These are phyloP conservation scores for Chrysodeixis includens DNA, from an alignment of 2,888 invertebrate genomes.

Conservation along the genomic window DNA sequence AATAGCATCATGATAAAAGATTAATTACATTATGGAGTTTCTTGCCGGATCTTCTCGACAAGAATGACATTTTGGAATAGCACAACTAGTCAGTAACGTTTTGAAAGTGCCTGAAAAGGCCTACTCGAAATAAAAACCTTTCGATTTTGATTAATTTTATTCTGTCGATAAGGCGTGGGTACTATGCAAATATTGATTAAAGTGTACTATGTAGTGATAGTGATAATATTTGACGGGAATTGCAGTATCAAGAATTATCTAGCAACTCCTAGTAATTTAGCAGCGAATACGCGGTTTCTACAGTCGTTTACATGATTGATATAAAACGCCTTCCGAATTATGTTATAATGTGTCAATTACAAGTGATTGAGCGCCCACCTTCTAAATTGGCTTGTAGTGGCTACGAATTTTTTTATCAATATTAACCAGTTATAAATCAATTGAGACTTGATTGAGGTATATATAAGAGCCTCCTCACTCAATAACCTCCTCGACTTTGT, in stretches of 20 bases:
- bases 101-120: no score
- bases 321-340: slow-evolving; percentile 34
- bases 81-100: no score
- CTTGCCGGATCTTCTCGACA: no score
- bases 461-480: background rate
- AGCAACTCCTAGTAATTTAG: background rate
- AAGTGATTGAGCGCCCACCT: slow-evolving; percentile 38
- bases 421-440: slow-evolving; percentile 14
- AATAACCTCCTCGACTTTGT: background rate
- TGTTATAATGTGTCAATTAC: slow-evolving; percentile 47
- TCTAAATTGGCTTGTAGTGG: slow-evolving; percentile 14
- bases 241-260: background rate
- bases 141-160: no score
- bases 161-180: no score
- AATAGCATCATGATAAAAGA: no score
- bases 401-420: slow-evolving; percentile 15
- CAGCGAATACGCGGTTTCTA: background rate
- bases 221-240: no score
- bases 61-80: no score
- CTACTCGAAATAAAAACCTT: no score
- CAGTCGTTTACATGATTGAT: slow-evolving; percentile 36
- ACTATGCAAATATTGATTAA: no score
- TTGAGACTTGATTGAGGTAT: slow-evolving; percentile 3
- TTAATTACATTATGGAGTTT: no score
- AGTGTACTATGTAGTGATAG: no score